Evolutionary conservation across 2,888 invertebrate species (phyloP), one percentile per base, ranked within the genome.

Genomic region (Aphodius sticticus): DNA sequence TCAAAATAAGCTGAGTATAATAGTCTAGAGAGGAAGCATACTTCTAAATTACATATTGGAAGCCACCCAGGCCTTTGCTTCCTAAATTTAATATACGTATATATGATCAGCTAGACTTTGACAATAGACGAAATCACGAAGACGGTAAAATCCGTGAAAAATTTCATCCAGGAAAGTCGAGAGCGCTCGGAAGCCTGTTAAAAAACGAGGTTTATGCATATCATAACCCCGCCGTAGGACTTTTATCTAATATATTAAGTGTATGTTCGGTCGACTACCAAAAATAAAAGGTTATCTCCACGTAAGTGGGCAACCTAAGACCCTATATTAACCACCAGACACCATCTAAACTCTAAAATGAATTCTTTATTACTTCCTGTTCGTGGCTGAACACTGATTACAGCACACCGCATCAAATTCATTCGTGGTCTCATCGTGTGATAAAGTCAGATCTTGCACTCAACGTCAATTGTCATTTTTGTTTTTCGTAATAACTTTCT

Each of bases 191-290:
- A 70, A 70, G 70, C 70, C 70, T 70, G 16, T 70, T 70, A 16
- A 15, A 14, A 16, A 70, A 70, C 15, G 26, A 9, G 70, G 70
- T 15, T 26, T 70, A 16, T 26, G 70, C 70, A 16, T 70, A 70
- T 70, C 70, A 16, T 70, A 15, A 16, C 70, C 16, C 70, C 15
- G 70, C 70, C 70, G 26, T 16, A 9, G 70, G 70, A 16, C n/a
- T 70, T 70, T 70, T 70, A 70, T 70, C 70, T 70, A 70, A 16
- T 26, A 70, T 70, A 70, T 70, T 70, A 70, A 70, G 70, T n/a
- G 70, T 26, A 16, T 5, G 16, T 70, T 3, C 70, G 15, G 15
- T n/a, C 70, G 70, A 6, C 26, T 16, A 70, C n/a, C 15, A 6
- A 16, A 16, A 70, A 70, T 70, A 70, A 70, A 70, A 70, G 53